Conservation (phyloP, 2,797 vertebrate species). For the Zalophus californianus region DNA sequence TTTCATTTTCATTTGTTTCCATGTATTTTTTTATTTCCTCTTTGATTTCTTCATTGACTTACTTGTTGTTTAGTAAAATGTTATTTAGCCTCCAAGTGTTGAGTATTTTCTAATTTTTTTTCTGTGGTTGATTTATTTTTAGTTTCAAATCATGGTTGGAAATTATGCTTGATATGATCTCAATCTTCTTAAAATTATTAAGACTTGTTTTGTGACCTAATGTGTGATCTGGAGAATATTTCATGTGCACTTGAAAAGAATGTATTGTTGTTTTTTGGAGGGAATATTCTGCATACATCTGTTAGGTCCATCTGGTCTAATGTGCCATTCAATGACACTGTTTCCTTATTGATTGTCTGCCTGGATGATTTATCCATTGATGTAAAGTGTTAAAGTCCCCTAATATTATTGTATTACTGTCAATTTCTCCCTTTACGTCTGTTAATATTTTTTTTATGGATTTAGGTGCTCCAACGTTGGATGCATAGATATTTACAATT, state of each 20-base stretch:
- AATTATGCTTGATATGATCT: not conserved
- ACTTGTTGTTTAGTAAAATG: not conserved
- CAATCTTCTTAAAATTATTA: not conserved
- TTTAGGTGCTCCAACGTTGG: not conserved
- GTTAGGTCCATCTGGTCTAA: not conserved
- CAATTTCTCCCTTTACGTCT: not conserved
- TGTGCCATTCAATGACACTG: not conserved
- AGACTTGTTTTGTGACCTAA: not conserved
- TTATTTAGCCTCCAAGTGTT: not conserved
- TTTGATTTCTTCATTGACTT: not conserved
- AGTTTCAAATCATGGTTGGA: not conserved
- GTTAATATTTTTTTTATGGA: not conserved
- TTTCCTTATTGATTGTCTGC: not conserved
- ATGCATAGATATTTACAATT: not conserved
- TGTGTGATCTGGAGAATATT: not conserved
- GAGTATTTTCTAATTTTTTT: not conserved
- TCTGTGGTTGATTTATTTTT: not conserved
- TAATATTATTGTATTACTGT: not conserved
- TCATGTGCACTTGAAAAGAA: not conserved
- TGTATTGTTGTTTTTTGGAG: not conserved
- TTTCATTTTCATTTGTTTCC: not conserved
- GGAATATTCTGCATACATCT: not conserved
- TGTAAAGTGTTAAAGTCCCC: not conserved
- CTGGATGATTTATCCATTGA: not conserved
- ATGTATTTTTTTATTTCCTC: not conserved